Conservation (phyloP, 1,140 invertebrate species). For the Aporrectodea caliginosa region DNA sequence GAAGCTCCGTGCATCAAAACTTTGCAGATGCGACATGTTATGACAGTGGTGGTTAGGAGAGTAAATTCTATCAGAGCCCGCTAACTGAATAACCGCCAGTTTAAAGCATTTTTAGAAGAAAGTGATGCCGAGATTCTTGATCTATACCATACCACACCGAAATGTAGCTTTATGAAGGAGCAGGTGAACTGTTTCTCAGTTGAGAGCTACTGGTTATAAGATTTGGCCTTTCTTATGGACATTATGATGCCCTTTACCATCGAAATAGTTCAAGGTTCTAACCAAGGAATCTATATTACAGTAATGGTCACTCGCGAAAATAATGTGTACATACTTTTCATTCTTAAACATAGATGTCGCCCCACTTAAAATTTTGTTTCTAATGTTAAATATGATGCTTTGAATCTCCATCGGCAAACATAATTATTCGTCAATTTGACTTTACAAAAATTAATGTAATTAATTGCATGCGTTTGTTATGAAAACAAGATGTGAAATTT, state of each 20-base stretch:
- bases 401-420: too few relatives aligned
- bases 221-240: slow-evolving; percentile 1
- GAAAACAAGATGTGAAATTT: too few relatives aligned
- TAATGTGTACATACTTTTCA: too few relatives aligned
- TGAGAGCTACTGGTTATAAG: not conserved
- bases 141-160: not conserved
- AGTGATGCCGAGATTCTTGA: not conserved
- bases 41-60: not conserved
- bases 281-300: too few relatives aligned
- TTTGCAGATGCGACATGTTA: slow-evolving; percentile 8
- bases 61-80: not conserved
- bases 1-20: not conserved
- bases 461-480: too few relatives aligned
- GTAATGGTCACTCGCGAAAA: too few relatives aligned
- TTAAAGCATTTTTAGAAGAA: slow-evolving; percentile 10
- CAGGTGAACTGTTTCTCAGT: not conserved
- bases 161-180: slow-evolving; percentile 1
- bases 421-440: too few relatives aligned
- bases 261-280: not conserved
- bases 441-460: too few relatives aligned
- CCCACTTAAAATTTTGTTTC: too few relatives aligned
- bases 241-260: not conserved
- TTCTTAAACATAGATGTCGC: too few relatives aligned
- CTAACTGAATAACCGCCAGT: not conserved
- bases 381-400: too few relatives aligned